phyloP scores from a whole-genome alignment of 2,888 invertebrate genomes.

The Tetramorium bicarinatum region DNA sequence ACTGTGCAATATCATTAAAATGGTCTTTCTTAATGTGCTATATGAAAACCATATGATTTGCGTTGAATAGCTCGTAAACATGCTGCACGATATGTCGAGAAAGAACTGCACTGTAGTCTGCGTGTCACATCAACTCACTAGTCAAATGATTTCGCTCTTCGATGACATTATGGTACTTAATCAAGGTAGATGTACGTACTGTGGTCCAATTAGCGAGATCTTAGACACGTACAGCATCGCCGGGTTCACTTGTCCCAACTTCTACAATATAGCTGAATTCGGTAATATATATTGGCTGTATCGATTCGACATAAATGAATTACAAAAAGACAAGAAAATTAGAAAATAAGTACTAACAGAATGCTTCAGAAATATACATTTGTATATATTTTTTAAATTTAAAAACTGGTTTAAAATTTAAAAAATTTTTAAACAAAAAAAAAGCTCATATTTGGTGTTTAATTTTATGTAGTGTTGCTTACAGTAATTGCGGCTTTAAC shows the following conservation, averaged over 20 bases:
- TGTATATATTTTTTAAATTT: not conserved
- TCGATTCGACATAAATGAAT: not conserved
- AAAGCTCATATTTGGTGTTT: not conserved
- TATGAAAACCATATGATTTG: not conserved
- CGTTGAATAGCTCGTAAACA: constrained; percentile 87
- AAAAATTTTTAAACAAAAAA: not conserved
- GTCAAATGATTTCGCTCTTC: constrained; percentile 91
- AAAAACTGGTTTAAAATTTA: not conserved
- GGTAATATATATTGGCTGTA: constrained; percentile 86
- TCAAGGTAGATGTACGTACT: constrained; percentile 90
- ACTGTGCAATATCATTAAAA: too few relatives aligned
- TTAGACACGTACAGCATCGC: constrained; percentile 88
- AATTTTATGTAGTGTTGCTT: not conserved
- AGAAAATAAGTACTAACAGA: not conserved
- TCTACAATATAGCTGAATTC: constrained; percentile 93
- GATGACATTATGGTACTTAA: constrained; percentile 91
- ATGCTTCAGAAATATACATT: not conserved
- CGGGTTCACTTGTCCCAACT: constrained; percentile 90
- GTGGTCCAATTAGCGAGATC: constrained; percentile 89
- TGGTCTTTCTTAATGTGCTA: not conserved
- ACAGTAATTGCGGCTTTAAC: not conserved
- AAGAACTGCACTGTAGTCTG: constrained; percentile 91
- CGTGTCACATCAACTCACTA: constrained; percentile 93
- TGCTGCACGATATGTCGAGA: constrained; percentile 89
- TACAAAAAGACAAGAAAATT: too few relatives aligned